These are phyloP conservation scores for Muscina levida DNA, from an alignment of 2,888 invertebrate species.

Conservation along the genomic window DNA sequence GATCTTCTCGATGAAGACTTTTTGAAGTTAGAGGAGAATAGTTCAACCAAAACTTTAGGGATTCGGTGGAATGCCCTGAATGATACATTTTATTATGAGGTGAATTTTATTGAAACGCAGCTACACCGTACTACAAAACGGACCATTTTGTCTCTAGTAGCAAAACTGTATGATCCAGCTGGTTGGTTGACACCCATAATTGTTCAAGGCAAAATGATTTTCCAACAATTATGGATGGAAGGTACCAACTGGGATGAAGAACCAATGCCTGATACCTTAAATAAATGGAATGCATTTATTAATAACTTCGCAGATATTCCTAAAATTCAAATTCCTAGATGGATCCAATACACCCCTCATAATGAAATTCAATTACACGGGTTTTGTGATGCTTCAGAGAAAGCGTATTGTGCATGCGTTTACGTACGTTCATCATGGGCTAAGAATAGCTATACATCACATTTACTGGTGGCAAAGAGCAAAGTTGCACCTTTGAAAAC, in stretches of 20 bases:
- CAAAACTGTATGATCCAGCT: too few species aligned
- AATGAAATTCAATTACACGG: too few species aligned
- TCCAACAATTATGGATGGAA: background rate
- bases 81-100: slow-evolving; percentile 24
- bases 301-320: background rate
- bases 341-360: too few species aligned
- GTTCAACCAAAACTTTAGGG: slow-evolving; percentile 44
- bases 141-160: slow-evolving; percentile 33
- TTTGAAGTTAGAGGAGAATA: slow-evolving; percentile 20
- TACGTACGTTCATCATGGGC: too few species aligned
- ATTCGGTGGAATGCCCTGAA: slow-evolving; percentile 38
- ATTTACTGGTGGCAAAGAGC: too few species aligned
- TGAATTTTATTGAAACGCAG: too few species aligned
- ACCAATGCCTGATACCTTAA: background rate
- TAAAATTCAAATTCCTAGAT: background rate
- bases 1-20: too few species aligned
- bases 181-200: background rate
- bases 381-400: too few species aligned
- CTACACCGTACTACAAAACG: slow-evolving; percentile 31
- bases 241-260: background rate
- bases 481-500: too few species aligned
- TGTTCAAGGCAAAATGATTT: background rate
- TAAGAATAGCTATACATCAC: too few species aligned
- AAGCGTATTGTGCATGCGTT: too few species aligned
- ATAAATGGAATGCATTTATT: background rate